Evolutionary conservation across 2,797 vertebrate species (phyloP), one percentile per base, ranked within the genome.

Genomic region (Onychomys leucogaster): DNA sequence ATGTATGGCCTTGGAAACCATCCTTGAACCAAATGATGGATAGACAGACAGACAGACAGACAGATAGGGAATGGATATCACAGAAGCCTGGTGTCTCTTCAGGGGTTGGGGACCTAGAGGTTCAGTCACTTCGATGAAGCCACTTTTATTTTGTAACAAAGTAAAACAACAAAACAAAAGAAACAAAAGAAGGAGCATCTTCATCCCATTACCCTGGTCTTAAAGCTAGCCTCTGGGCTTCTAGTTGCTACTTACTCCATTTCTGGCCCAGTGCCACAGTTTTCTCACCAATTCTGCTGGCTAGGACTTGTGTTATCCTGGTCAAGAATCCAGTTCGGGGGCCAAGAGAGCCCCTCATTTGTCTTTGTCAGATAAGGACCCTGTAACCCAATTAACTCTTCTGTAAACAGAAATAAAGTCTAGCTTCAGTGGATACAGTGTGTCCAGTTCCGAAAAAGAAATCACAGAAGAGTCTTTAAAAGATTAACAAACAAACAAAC

Each of bases 391-490:
- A 3, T 91, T 90, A 65, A 65, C 55, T 89, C 67, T 41, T 89
- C 46, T 69, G n/a, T n/a, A 93, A 96, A 78, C 63, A 63, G 84
- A 90, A 78, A 52, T 75, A 83, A 89, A 89, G 17, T 82, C 52
- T 80, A 46, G 5, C 25, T 87, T 96, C 41, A 89, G 9, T 69
- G 49, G 52, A 81, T 37, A 80, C 4, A 83, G 29, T 63, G 17
- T 69, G 88, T 87, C 57, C 34, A 93, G 84, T 49, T 80, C 17
- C 37, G 32, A 83, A 17, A 46, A 94, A 71, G 25, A 32, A 86
- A 71, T 27, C 34, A 23, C 23, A 67, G 69, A 92, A 75, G 29
- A 61, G 16, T 55, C 83, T 90, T 95, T 83, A 46, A 65, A 90
- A 59, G 37, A 76, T 46, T 41, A 69, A 67, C 16, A 8, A 61